These are phyloP conservation scores for Leuciscus waleckii DNA, from an alignment of 2,797 vertebrate genomes.

Conservation along the genomic window DNA sequence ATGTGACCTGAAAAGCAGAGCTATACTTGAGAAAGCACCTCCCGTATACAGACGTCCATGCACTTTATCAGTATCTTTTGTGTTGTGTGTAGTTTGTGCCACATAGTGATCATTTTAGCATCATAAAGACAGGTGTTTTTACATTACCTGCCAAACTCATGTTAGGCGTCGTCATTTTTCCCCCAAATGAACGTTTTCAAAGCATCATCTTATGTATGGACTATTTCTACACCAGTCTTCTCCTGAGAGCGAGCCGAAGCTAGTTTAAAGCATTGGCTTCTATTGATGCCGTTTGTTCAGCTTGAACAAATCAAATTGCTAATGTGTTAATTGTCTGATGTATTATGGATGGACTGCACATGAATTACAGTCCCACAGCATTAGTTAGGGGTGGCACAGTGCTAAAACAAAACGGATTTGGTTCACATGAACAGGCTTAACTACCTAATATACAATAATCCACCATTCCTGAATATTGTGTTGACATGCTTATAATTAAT, in stretches of 20 bases:
- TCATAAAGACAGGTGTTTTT: conserved; percentile 43
- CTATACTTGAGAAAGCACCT: conserved; percentile 46
- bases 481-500: background rate
- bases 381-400: conserved; percentile 7
- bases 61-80: conserved; percentile 77
- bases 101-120: conserved; percentile 69
- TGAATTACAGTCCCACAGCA: background rate
- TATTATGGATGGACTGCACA: background rate
- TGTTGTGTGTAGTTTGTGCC: conserved; percentile 74
- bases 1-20: conserved; percentile 32
- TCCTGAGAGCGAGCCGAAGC: background rate
- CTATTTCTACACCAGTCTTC: background rate
- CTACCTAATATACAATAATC: conserved; percentile 31
- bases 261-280: background rate
- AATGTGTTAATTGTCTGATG: background rate
- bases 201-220: background rate
- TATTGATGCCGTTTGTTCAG: background rate
- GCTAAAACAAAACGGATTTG: conserved; percentile 13
- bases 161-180: background rate
- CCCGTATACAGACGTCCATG: conserved; percentile 62
- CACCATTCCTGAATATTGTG: conserved; percentile 3
- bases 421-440: conserved; percentile 39
- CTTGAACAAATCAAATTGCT: background rate
- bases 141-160: conserved; percentile 49
- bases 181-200: too few relatives aligned